These are phyloP conservation scores for Cosmia trapezina DNA, from an alignment of 2,888 invertebrate species.

Conservation along the genomic window DNA sequence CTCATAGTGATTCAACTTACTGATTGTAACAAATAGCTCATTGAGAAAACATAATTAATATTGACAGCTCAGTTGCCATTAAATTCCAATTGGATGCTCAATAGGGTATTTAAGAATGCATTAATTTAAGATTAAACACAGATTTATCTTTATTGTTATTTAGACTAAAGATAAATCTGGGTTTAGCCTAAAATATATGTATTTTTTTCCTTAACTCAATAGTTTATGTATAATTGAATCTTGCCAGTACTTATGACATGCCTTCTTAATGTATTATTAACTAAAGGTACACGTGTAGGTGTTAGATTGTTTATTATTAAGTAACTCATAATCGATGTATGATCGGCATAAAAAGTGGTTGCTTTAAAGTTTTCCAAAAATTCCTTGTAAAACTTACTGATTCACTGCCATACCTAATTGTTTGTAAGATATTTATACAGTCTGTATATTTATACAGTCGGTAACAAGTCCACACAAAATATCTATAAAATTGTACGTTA, in stretches of 20 bases:
- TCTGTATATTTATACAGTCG: no score
- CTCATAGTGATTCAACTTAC: background rate
- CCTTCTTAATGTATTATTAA: conserved; percentile 34
- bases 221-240: conserved; percentile 18
- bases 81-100: conserved; percentile 42
- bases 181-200: background rate
- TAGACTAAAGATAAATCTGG: no score
- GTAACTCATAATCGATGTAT: conserved; percentile 15
- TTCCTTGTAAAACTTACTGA: no score
- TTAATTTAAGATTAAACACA: background rate
- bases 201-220: background rate
- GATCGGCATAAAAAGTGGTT: background rate
- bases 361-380: background rate
- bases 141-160: background rate
- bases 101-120: conserved; percentile 28
- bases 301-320: conserved; percentile 41
- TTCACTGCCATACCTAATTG: no score
- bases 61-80: conserved; percentile 46
- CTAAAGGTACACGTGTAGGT: conserved; percentile 34
- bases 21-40: conserved; percentile 34
- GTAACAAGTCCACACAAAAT: no score
- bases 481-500: no score
- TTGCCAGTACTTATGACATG: background rate
- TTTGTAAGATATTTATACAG: no score
- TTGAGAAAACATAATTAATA: conserved; percentile 47